Evolutionary conservation across 2,113 vertebrate genomes (phyloP).

Genomic region (Hippocampus guttulatus): DNA sequence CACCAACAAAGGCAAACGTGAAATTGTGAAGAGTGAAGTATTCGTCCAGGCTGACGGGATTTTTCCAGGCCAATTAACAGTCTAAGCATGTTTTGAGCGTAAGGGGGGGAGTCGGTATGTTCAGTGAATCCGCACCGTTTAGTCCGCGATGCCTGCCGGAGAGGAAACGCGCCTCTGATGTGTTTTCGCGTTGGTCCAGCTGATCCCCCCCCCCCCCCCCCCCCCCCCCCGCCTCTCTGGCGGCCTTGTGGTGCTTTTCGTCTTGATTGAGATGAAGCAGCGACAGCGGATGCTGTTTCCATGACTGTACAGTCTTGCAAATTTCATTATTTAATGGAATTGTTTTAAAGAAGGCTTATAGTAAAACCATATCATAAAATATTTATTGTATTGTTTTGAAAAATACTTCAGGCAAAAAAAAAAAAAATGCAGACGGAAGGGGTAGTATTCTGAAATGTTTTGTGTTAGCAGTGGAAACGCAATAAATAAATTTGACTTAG

Average conservation of each 20-base stretch:
- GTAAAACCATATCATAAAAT: too few species aligned
- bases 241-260: neutral
- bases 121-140: constrained; percentile 24
- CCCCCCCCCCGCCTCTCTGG: constrained; percentile 15
- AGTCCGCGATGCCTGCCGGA: constrained; percentile 26
- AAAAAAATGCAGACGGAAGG: too few species aligned
- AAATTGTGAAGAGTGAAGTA: neutral
- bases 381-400: too few species aligned
- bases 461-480: too few species aligned
- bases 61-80: neutral
- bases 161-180: constrained; percentile 23
- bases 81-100: neutral
- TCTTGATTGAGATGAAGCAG: neutral
- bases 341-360: too few species aligned
- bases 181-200: constrained; percentile 34
- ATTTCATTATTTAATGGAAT: neutral
- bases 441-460: too few species aligned
- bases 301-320: neutral
- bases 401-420: too few species aligned
- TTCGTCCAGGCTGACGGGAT: neutral
- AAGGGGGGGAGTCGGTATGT: constrained; percentile 1
- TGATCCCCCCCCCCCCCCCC: constrained; percentile 37
- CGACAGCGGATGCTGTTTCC: neutral
- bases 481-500: too few species aligned
- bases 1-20: neutral